phyloP scores from a whole-genome alignment of 2,888 invertebrate genomes.

The Oligia strigilis region DNA sequence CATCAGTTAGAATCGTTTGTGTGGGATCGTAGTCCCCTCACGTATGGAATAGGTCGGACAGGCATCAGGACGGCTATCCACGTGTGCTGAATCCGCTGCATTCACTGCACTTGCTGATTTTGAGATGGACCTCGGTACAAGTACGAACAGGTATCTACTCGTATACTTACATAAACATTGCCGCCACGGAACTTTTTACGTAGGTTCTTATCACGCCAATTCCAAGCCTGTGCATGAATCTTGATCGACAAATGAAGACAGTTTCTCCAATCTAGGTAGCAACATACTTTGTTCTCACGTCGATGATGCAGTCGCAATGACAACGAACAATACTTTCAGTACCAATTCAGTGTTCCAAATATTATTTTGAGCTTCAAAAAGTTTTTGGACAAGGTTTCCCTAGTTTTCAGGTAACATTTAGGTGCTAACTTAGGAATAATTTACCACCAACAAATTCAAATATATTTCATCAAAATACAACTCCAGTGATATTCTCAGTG shows the following conservation, averaged over 20 bases:
- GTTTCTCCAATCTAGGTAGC: neutral
- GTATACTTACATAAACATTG: constrained; percentile 10
- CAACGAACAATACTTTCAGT: neutral
- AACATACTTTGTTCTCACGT: neutral
- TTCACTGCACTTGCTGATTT: constrained; percentile 70
- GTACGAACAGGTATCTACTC: neutral
- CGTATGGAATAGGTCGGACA: constrained; percentile 78
- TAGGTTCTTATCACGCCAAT: neutral
- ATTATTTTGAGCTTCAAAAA: neutral
- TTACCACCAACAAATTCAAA: neutral
- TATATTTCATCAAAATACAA: constrained; percentile 3
- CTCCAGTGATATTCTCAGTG: neutral
- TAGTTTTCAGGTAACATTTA: neutral
- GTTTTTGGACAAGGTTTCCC: neutral
- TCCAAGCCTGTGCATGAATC: neutral
- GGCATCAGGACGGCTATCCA: constrained; percentile 71
- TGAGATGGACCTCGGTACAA: constrained; percentile 41
- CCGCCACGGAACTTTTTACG: neutral
- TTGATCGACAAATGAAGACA: neutral
- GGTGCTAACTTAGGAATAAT: neutral
- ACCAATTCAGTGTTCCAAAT: neutral
- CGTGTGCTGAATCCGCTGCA: constrained; percentile 77
- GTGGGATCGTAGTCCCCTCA: constrained; percentile 75
- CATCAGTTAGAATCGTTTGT: constrained; percentile 66
- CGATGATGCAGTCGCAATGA: neutral